Evolutionary conservation across 2,888 invertebrate genomes (phyloP).

Genomic region (Nasonovia ribisnigri): DNA sequence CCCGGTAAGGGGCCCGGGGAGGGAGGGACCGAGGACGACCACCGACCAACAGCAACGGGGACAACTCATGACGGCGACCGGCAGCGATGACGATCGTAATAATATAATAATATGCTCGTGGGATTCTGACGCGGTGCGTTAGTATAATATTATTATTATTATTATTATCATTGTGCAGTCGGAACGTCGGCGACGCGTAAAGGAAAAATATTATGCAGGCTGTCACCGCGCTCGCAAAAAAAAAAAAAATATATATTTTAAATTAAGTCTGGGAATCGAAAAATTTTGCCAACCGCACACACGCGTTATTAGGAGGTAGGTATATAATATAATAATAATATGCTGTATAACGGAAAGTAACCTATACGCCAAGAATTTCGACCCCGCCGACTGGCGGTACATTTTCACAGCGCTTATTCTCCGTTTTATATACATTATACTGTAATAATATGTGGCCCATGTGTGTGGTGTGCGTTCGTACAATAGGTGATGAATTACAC

Average conservation of each 20-base stretch:
- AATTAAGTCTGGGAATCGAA: slow-evolving; percentile 21
- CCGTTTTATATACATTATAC: neutral
- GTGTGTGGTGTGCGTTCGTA: neutral
- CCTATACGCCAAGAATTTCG: neutral
- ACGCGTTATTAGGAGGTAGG: neutral
- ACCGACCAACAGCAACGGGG: neutral
- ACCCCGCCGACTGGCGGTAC: neutral
- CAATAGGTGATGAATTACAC: neutral
- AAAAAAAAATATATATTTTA: neutral
- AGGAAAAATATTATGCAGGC: neutral
- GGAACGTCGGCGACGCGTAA: slow-evolving; percentile 41
- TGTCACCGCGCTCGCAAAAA: neutral
- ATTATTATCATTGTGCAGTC: neutral
- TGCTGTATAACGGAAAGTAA: neutral
- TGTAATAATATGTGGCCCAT: neutral
- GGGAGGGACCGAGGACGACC: neutral
- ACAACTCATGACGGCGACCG: neutral
- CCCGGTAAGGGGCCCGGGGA: neutral
- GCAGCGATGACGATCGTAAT: neutral
- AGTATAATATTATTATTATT: neutral
- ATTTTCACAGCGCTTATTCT: neutral
- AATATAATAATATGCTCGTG: neutral
- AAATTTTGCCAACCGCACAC: neutral
- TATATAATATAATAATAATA: neutral
- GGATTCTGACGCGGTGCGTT: slow-evolving; percentile 28